Evolutionary conservation across 2,888 invertebrate genomes (phyloP), one percentile per base, ranked within the genome.

Genomic region (Auanema freiburgensis): DNA sequence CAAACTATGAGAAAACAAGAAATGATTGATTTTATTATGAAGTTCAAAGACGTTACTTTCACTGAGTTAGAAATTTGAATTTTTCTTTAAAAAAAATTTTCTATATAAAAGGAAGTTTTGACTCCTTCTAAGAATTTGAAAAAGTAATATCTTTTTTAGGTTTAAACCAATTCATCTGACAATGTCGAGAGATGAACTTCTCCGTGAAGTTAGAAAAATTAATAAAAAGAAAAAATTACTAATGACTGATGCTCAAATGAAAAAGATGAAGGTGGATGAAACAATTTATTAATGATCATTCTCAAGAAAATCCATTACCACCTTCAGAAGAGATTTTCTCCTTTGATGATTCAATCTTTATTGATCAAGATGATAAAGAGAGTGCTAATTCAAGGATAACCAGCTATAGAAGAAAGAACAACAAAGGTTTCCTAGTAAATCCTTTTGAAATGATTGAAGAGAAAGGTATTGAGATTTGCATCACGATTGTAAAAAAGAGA

Each of bases 151-250:
- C n/a, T n/a, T n/a, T n/a, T n/a, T n/a, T n/a, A n/a, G n/a, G n/a
- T n/a, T n/a, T n/a, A n/a, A n/a, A n/a, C n/a, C n/a, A 44, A 56
- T 25, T 61, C 49, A 11, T 40, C 54, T 68, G 63, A 69, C 25
- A 68, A 56, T 70, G 66, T 57, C 62, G 12, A 63, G 57, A 63
- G 70, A 71, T 61, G 60, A 67, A 1, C 66, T 71, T 46, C 64
- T 55, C 11, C 49, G 43, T 14, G 43, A 60, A 71, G 69, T 71
- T 52, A 59, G 46, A 51, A 54, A 53, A 65, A 65, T 65, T 55
- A 46, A 56, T 59, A 55, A 46, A 54, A n/a, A 21, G 18, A 59
- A 57, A 25, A 59, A 56, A 55, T 59, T 59, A 33, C 14, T 46
- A 56, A 21, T 55, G 16, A 55, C 57, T 57, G 53, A 57, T 57